phyloP scores from a whole-genome alignment of 2,113 vertebrate species.

The Corynorhinus townsendii region DNA sequence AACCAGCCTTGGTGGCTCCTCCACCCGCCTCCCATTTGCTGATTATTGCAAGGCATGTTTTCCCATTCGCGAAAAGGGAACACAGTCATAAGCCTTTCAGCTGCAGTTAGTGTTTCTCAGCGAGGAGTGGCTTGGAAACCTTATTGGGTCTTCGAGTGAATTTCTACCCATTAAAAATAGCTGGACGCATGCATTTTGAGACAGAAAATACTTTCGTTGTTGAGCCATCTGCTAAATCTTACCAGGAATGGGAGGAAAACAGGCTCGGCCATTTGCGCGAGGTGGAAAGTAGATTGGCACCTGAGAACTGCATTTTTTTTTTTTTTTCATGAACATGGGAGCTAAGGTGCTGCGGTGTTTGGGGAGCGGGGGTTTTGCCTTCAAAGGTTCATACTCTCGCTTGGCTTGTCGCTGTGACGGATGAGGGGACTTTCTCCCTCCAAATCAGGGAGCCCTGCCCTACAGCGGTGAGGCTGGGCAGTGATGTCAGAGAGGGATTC shows the following conservation, averaged over 20 bases:
- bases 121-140: neutral
- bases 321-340: neutral
- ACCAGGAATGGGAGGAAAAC: neutral
- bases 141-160: neutral
- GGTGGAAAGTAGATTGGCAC: neutral
- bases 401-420: conserved; percentile 11
- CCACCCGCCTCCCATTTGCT: neutral
- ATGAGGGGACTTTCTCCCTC: conserved; percentile 30
- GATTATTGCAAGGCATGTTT: neutral
- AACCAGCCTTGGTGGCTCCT: neutral
- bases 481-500: neutral
- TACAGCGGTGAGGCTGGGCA: neutral
- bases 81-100: neutral
- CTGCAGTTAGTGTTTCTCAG: neutral
- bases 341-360: neutral
- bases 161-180: neutral
- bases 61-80: neutral
- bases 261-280: neutral
- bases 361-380: neutral
- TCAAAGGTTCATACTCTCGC: neutral
- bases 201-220: neutral
- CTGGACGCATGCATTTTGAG: neutral
- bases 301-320: conserved; percentile 1
- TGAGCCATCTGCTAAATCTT: conserved; percentile 3
- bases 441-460: neutral